Conservation (phyloP, 2,113 vertebrate genomes). For the Phrynocephalus versicolor region DNA sequence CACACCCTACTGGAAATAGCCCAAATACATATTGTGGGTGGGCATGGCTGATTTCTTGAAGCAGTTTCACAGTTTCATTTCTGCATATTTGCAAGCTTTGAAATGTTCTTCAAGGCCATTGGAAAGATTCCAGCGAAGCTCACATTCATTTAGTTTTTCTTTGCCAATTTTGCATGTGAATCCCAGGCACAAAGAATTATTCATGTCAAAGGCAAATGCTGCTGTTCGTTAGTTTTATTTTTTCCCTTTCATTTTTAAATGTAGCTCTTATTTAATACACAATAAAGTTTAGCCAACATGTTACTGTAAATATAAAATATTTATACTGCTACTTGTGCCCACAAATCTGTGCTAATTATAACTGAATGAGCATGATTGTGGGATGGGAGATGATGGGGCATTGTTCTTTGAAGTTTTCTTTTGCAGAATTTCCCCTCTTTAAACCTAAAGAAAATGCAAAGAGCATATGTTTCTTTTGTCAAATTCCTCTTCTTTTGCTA, state of each 20-base stretch:
- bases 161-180: not conserved
- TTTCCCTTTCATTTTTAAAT: not conserved
- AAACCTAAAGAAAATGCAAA: not conserved
- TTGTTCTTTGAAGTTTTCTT: not conserved
- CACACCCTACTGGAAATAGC: too few relatives aligned
- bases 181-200: not conserved
- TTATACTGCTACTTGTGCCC: not conserved
- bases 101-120: not conserved
- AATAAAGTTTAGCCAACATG: too few relatives aligned
- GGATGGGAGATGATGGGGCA: not conserved
- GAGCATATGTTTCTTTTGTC: too few relatives aligned
- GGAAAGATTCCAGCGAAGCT: not conserved
- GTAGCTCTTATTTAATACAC: too few relatives aligned
- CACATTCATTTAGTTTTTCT: too few relatives aligned
- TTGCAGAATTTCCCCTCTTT: accelerated
- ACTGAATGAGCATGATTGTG: accelerated
- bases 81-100: not conserved
- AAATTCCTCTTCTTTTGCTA: not conserved
- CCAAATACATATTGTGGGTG: too few relatives aligned
- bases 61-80: not conserved
- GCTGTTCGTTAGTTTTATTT: not conserved
- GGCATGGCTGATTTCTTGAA: not conserved
- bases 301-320: not conserved
- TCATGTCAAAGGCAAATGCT: not conserved
- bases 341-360: not conserved